Base-by-base conservation (phyloP, 2,113 vertebrate species). In the Myotis brandtii region DNA sequence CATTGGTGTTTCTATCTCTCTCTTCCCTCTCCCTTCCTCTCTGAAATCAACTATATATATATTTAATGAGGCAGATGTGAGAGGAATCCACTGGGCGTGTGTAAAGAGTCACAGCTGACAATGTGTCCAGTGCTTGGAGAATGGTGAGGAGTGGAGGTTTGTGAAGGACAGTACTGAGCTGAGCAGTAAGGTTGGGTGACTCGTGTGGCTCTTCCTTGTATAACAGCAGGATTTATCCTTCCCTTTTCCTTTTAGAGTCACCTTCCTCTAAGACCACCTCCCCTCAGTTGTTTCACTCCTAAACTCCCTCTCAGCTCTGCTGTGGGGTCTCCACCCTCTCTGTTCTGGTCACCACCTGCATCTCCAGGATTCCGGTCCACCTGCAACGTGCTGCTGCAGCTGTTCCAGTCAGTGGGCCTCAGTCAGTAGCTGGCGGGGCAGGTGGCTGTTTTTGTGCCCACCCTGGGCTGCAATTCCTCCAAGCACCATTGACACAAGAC, bases 191-290 rank as follows among this genome's bases (percentile, higher is more conserved):
- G 59, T 13, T 52, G 50, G 30, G 27, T 70, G 18, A 52, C 40
- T n/a, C 1, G 1, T 0, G 4, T 11, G 56, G n/a, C 16, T 37
- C 9, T 32, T 54, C 59, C 5, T 5, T 12, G 10, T 30, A 23
- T 21, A 37, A 54, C 13, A 62, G 34, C 13, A 48, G 81, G 43
- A 16, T 46, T 54, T 40, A 18, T 37, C 17, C 54, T 56, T 59
- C 6, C 23, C 23, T 34, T 16, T 27, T 30, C 10, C 59, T 37
- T 54, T 52, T 11, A 52, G 46, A 13, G 5, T 34, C 21, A 70
- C 9, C 34, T 56, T 95, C 32, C 32, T 67, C 70, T 75, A 30
- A 67, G 54, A 27, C 32, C 3, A 10, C 20, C 2, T 54, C 25
- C 72, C 62, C 30, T 62, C 30, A 4, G 66, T 76, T 67, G 30